phyloP scores from a whole-genome alignment of 2,797 vertebrate species.

The Danio jaintianensis region DNA sequence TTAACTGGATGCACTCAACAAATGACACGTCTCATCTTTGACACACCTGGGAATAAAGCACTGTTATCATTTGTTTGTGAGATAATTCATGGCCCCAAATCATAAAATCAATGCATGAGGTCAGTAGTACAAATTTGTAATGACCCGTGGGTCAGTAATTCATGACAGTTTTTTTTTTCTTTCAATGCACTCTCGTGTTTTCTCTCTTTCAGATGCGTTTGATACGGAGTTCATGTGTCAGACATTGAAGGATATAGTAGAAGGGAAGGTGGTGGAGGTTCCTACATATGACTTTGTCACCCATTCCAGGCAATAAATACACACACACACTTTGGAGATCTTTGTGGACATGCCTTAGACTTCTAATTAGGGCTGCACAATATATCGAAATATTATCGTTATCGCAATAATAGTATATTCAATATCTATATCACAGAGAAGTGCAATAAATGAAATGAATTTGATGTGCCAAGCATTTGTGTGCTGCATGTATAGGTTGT shows the following conservation, averaged over 20 bases:
- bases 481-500: too few relatives aligned
- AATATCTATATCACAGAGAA: too few relatives aligned
- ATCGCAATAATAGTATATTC: too few relatives aligned
- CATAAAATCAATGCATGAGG: background rate
- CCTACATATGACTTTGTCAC: constrained; percentile 96
- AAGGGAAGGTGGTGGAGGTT: constrained; percentile 91
- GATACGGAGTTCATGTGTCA: constrained; percentile 93
- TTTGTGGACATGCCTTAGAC: too few relatives aligned
- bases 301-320: constrained; percentile 86
- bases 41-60: background rate
- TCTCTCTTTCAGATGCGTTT: constrained; percentile 82
- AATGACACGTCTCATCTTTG: too few relatives aligned
- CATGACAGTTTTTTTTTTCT: background rate
- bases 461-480: too few relatives aligned
- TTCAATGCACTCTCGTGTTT: background rate
- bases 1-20: too few relatives aligned
- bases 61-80: background rate
- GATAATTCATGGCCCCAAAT: background rate
- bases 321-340: constrained; percentile 23
- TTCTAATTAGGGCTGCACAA: too few relatives aligned
- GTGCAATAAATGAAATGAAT: too few relatives aligned
- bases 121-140: background rate
- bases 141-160: background rate
- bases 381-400: too few relatives aligned
- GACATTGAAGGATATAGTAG: constrained; percentile 90